Percentiles rank a stretch among this genome's conserved stretches.
Conservation (phyloP, 2,113 vertebrate genomes). For the Myrmophylax atrothorax region DNA sequence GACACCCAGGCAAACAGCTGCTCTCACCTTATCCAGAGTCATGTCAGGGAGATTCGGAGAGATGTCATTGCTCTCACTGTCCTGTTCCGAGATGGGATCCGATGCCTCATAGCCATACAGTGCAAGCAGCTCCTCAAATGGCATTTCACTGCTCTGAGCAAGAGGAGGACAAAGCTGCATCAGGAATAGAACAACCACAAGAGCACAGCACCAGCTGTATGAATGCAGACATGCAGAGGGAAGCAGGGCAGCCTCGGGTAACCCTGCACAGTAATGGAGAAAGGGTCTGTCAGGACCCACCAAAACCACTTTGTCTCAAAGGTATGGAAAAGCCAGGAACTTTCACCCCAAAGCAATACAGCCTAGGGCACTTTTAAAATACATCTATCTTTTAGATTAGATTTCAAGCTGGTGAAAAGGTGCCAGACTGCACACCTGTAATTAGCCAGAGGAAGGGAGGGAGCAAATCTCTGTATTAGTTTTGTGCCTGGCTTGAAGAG, state of each 20-base stretch:
- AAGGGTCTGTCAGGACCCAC: not conserved
- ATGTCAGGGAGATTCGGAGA: constrained; percentile 83
- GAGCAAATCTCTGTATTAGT: not conserved
- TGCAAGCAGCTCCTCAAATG: constrained; percentile 90
- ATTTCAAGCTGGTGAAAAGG: not conserved
- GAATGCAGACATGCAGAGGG: not conserved
- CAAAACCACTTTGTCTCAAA: not conserved
- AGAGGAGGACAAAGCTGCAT: constrained; percentile 31
- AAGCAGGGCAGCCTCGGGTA: not conserved
- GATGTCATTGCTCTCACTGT: constrained; percentile 81
- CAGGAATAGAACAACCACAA: constrained; percentile 14
- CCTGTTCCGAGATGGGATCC: constrained; percentile 80
- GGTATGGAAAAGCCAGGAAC: not conserved
- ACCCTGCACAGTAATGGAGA: accelerated
- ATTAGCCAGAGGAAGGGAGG: not conserved
- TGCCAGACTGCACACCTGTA: not conserved
- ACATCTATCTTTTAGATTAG: not conserved
- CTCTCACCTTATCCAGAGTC: constrained; percentile 88
- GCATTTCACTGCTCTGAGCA: constrained; percentile 87
- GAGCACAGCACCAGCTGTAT: not conserved
- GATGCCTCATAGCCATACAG: constrained; percentile 90
- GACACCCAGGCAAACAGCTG: not conserved
- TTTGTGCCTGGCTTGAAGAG: not conserved
- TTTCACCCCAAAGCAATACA: not conserved
- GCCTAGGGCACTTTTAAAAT: not conserved